These are phyloP conservation scores for Drosophila lacicola DNA, from an alignment of 2,888 invertebrate species.

Conservation along the genomic window DNA sequence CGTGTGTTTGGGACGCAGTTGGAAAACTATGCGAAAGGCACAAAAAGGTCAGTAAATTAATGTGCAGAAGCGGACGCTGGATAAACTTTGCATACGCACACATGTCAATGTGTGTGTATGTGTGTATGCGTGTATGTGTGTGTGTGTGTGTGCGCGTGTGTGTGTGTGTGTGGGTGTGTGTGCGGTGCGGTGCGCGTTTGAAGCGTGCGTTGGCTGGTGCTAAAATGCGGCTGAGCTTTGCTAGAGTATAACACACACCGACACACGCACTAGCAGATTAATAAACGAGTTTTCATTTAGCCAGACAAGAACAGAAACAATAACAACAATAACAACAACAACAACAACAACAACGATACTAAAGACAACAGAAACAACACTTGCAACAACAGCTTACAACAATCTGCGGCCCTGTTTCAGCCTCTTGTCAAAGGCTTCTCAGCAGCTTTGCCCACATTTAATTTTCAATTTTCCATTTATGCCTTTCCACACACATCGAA, in stretches of 20 bases:
- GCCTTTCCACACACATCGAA: slow-evolving; percentile 21
- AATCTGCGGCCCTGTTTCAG: slow-evolving; percentile 28
- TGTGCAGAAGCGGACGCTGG: slow-evolving; percentile 65
- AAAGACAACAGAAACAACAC: background rate
- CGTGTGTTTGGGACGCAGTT: slow-evolving; percentile 28
- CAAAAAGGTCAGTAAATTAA: slow-evolving; percentile 77
- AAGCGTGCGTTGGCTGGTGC: slow-evolving; percentile 5
- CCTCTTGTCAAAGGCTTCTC: slow-evolving; percentile 42
- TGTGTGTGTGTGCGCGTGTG: slow-evolving; percentile 6
- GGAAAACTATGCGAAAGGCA: slow-evolving; percentile 60
- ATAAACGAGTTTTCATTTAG: slow-evolving; percentile 59
- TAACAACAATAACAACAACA: slow-evolving; percentile 9
- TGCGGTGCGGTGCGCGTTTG: background rate
- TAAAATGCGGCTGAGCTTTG: slow-evolving; percentile 33
- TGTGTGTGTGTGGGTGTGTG: slow-evolving; percentile 1
- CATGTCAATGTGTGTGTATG: background rate
- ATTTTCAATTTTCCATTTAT: slow-evolving; percentile 70
- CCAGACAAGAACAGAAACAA: slow-evolving; percentile 20
- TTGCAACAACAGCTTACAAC: slow-evolving; percentile 9
- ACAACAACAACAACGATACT: background rate
- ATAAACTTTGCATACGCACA: slow-evolving; percentile 55
- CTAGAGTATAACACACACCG: slow-evolving; percentile 1
- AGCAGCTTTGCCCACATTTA: slow-evolving; percentile 47
- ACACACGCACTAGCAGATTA: slow-evolving; percentile 34
- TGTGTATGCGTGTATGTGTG: slow-evolving; percentile 6